Evolutionary conservation across 2,113 vertebrate species (phyloP), one percentile per base, ranked within the genome.

Genomic region (Tragelaphus imberbis): DNA sequence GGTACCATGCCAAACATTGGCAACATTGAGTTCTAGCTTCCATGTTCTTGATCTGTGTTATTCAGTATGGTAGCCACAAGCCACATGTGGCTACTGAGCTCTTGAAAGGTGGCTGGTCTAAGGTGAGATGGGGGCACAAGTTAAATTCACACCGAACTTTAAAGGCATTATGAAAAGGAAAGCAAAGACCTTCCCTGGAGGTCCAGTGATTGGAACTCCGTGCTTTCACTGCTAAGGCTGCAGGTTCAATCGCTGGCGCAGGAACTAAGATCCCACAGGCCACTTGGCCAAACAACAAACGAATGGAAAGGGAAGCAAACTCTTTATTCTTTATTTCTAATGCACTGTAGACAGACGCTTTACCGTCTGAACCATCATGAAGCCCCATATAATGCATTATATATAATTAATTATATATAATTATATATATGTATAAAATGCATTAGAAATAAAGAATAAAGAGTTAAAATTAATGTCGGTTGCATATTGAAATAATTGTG

Each of bases 41-140:
- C 2, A 0, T 8, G 9, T 8, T 58, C 91, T 44, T 23, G 44
- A 47, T 53, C 28, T 11, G 0, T 10, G 6, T 25, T 7, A 59
- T 75, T 68, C 65, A 25, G 1, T 5, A 5, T 16, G 87, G 87
- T 6, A 65, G 56, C 65, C 4, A 0, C 17, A 6, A 75, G 27
- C 44, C 80, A 59, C 49, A 0, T 3, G 30, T n/a, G 40, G 19
- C 28, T 11, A 1, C 4, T 19, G 25, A 81, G 28, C 11, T 2
- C 44, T 25, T 36, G 47, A 63, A 51, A 53, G 6, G 19, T 9
- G 56, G 25, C 28, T 17, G 7, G 9, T 56, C 36, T 15, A 14
- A 84, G 44, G 33, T 1, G 40, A 40, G 55, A 12, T 2, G 1
- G 36, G 8, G 2, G 15, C 30, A 10, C 5, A 0, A 12, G 5